Conservation (phyloP, 1,140 invertebrate genomes). For the Scaptodrosophila lebanonensis region DNA sequence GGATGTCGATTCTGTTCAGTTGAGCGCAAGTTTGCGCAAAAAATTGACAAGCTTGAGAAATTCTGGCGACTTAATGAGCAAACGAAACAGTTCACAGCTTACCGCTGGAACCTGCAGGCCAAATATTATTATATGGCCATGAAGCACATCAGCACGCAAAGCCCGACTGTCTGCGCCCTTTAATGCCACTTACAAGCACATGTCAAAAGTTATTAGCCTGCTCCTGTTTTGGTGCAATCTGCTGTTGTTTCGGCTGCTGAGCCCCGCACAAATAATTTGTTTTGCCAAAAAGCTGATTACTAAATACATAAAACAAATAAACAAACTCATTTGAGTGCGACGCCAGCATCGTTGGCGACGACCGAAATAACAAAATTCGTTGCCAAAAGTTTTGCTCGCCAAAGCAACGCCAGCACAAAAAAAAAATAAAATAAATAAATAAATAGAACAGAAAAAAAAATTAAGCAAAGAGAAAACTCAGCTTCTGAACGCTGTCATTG, state of each 20-base stretch:
- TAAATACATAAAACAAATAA: constrained; percentile 61
- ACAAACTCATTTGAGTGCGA: constrained; percentile 64
- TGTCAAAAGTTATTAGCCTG: constrained; percentile 69
- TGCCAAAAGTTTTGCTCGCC: constrained; percentile 39
- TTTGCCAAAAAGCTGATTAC: constrained; percentile 64
- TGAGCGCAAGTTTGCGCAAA: constrained; percentile 58
- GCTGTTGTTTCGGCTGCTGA: not conserved
- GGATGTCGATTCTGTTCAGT: no score
- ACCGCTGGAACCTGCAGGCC: no score
- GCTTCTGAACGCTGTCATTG: constrained; percentile 71
- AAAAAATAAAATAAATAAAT: no score
- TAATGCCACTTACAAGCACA: constrained; percentile 57
- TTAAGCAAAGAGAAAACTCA: no score
- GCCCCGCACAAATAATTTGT: constrained; percentile 52
- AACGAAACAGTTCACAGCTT: no score
- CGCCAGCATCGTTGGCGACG: constrained; percentile 21
- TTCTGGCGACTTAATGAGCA: constrained; percentile 51
- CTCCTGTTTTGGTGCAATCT: constrained; percentile 13
- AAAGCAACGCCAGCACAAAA: no score
- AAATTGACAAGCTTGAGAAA: constrained; percentile 46
- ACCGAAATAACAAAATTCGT: constrained; percentile 49
- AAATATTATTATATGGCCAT: constrained; percentile 1
- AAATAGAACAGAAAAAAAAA: no score
- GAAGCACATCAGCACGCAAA: constrained; percentile 22
- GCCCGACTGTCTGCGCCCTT: constrained; percentile 4